Evolutionary conservation across 2,113 vertebrate species (phyloP), one percentile per base, ranked within the genome.

Genomic region (Rhizomys pruinosus): DNA sequence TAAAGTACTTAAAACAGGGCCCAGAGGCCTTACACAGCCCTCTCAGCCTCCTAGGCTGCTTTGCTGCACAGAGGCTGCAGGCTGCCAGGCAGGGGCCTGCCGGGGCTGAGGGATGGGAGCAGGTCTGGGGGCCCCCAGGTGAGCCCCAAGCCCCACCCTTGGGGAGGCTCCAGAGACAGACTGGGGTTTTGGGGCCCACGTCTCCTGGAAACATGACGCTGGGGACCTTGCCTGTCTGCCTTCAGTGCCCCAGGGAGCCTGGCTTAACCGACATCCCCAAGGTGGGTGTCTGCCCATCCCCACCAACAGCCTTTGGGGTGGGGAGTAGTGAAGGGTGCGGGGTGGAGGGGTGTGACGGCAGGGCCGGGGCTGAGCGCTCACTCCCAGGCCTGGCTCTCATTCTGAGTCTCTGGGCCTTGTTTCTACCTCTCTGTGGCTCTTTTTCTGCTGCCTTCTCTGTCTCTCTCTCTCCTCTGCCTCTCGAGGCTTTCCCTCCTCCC

Each of bases 141-240:
- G 52, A 90, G 68, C 4, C 34, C 13, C 37, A 44, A 63, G 77
- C 64, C 59, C 64, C 3, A 3, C 73, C 77, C 78, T 47, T 10
- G 64, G 71, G 91, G 78, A 94, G 73, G 90, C 44, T 82, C n/a
- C 0, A 17, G 88, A 94, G 95, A 85, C 23, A 52, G 69, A 73
- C 69, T 88, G 92, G 63, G 92, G 57, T 84, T 63, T 77, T 87
- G 37, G 59, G 94, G 85, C 37, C 42, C 1, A 0, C 11, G 7
- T 96, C 69, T 90, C 97, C 78, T 96, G 95, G 97, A 96, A 96
- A 97, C 95, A 7, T 0, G n/a, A 63, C 94, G 72, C 92, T 39
- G 10, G 95, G 76, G 95, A 84, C 94, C 64, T 61, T 37, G n/a
- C 74, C 92, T 93, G 92, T 96, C 96, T 97, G 95, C 96, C 66